Percentiles rank a stretch among this genome's conserved stretches.
These are phyloP conservation scores for Megaustenia siamemsis DNA, from an alignment of 2,888 invertebrate species.

Conservation along the genomic window DNA sequence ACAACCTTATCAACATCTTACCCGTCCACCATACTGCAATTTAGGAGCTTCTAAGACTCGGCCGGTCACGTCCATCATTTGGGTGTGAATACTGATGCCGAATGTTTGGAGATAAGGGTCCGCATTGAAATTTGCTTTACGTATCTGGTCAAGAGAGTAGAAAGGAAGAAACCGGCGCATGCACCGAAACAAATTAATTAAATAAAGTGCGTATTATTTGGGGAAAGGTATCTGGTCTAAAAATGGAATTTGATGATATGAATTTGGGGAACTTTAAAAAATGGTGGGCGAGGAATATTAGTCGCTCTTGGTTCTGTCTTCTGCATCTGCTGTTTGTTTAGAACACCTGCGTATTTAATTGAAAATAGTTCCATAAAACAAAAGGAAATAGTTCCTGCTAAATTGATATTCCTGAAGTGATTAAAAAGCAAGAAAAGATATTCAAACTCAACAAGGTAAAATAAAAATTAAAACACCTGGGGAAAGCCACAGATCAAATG, in stretches of 20 bases:
- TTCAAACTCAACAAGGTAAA: not conserved
- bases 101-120: conserved; percentile 99
- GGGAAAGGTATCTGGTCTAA: not conserved
- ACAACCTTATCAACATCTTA: conserved; percentile 84
- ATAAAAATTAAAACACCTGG: not conserved
- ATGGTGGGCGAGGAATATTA: too few species aligned
- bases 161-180: conserved; percentile 37
- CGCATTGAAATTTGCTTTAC: conserved; percentile 98
- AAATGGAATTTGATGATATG: conserved; percentile 26
- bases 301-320: not conserved
- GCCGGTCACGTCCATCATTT: conserved; percentile 99
- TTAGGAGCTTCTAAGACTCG: conserved; percentile 98
- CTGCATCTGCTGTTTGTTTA: not conserved
- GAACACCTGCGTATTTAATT: too few species aligned
- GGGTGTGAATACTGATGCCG: conserved; percentile 96
- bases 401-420: too few species aligned
- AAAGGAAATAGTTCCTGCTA: too few species aligned
- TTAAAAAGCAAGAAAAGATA: not conserved
- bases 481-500: too few species aligned
- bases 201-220: too few species aligned
- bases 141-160: conserved; percentile 81
- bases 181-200: conserved; percentile 41
- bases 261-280: not conserved
- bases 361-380: too few species aligned
- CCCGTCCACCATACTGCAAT: conserved; percentile 97